A percentile compares a stretch with the other conserved stretches of the same genome.
Conservation (phyloP, 2,113 vertebrate genomes). For the Takifugu bimaculatus region DNA sequence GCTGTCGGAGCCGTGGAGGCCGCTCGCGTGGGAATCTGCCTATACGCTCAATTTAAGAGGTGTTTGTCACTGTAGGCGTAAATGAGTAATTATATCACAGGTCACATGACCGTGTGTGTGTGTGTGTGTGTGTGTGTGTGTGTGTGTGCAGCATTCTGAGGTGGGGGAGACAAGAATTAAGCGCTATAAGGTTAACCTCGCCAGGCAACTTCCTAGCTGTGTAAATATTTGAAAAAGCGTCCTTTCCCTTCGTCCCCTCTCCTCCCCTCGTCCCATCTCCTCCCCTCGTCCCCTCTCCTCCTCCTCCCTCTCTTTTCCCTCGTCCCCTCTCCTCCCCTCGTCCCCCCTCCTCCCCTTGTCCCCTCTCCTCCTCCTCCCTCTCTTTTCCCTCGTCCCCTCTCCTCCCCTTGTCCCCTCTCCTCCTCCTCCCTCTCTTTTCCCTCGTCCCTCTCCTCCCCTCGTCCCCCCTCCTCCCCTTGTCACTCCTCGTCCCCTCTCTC, state of each 20-base stretch:
- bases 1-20: neutral
- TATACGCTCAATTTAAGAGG: no score
- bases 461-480: no score
- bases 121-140: neutral
- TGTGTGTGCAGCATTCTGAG: neutral
- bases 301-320: no score
- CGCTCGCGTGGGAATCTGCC: no score
- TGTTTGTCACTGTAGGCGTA: neutral
- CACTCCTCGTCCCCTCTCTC: no score
- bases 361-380: no score
- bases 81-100: neutral
- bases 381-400: no score
- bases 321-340: neutral
- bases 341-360: no score
- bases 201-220: slow-evolving; percentile 1
- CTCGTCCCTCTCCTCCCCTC: no score
- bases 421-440: no score
- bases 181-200: slow-evolving; percentile 5
- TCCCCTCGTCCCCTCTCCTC: neutral
- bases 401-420: no score
- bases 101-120: slow-evolving; percentile 29
- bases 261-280: neutral
- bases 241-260: slow-evolving; percentile 8
- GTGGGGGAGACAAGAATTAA: neutral
- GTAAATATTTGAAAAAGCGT: neutral